phyloP scores from a whole-genome alignment of 2,113 vertebrate species.

The Neomonachus schauinslandi region DNA sequence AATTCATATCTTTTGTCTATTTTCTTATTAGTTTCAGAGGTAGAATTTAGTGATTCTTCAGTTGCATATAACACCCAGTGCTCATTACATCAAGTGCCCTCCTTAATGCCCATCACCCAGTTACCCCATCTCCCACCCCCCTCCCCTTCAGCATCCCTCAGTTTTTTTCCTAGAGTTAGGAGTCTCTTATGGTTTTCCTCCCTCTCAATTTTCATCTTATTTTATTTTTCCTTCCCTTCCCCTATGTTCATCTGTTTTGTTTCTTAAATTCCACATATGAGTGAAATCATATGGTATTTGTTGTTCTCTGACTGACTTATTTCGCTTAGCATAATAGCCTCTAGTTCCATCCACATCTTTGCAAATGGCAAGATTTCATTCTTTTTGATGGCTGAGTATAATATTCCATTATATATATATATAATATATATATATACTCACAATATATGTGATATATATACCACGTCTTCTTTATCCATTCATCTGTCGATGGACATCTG shows the following conservation, averaged over 20 bases:
- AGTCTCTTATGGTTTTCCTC: neutral
- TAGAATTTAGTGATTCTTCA: neutral
- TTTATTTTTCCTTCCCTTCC: neutral
- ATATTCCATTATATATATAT: neutral
- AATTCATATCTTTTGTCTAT: neutral
- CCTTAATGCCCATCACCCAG: neutral
- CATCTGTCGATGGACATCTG: neutral
- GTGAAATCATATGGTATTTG: neutral
- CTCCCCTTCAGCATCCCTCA: neutral
- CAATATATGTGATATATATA: neutral
- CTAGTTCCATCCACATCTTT: neutral
- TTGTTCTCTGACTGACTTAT: neutral
- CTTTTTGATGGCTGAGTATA: neutral
- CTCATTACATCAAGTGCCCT: neutral
- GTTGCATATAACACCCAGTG: neutral
- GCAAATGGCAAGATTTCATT: neutral
- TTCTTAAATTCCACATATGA: neutral
- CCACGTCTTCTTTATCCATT: neutral
- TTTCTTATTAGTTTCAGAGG: neutral
- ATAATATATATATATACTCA: too few species aligned
- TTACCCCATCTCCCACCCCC: neutral
- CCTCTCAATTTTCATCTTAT: neutral
- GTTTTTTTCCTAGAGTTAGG: neutral
- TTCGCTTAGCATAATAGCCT: neutral
- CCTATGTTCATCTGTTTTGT: neutral